Evolutionary conservation across 2,113 vertebrate species (phyloP).

Genomic region (Toxotes jaculatrix): DNA sequence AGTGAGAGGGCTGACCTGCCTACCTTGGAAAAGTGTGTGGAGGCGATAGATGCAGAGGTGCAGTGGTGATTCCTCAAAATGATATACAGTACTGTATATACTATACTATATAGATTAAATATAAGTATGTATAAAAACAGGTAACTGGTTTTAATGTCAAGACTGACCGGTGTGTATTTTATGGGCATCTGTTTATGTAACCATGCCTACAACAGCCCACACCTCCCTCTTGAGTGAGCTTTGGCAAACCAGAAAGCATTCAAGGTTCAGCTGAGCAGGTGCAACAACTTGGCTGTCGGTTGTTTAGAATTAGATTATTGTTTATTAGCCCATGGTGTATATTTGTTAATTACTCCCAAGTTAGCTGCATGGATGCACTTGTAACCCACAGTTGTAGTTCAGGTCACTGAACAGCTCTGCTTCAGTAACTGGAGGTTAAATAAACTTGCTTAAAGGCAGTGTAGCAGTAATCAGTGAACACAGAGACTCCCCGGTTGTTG

Average conservation of each 20-base stretch:
- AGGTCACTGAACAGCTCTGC: conserved; percentile 3
- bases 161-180: no score
- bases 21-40: conserved; percentile 27
- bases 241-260: conserved; percentile 10
- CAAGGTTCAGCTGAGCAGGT: conserved; percentile 25
- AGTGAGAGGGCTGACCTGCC: conserved; percentile 63
- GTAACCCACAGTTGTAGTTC: background rate
- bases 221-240: conserved; percentile 44
- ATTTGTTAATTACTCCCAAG: conserved; percentile 35
- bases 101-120: no score
- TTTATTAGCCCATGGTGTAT: background rate
- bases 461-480: conserved; percentile 14
- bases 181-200: conserved; percentile 78
- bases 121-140: no score
- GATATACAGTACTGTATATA: no score
- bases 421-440: conserved; percentile 11
- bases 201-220: conserved; percentile 62
- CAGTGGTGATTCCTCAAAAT: conserved; percentile 61
- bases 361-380: background rate
- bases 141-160: no score
- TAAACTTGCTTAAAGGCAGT: background rate
- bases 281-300: background rate
- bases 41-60: conserved; percentile 43
- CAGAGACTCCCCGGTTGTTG: background rate
- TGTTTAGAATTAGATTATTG: background rate